A percentile compares a stretch with the other conserved stretches of the same genome.
Conservation (phyloP, 1,140 invertebrate species). For the Meloidogyne exigua region DNA sequence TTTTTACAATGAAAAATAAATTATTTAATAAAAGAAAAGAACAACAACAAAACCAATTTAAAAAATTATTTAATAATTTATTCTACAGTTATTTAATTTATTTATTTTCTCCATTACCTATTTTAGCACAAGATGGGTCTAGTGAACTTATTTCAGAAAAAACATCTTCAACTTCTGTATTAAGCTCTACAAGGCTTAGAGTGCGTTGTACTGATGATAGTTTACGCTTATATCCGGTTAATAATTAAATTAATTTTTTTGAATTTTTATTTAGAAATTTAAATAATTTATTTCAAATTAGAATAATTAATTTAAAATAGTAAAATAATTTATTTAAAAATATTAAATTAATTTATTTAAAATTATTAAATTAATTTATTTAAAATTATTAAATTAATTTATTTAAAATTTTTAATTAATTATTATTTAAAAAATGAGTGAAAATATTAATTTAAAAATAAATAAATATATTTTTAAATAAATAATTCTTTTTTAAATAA, state of each 20-base stretch:
- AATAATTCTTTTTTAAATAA: neutral
- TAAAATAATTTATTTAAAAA: no score
- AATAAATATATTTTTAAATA: no score
- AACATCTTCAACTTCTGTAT: neutral
- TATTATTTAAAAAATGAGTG: no score
- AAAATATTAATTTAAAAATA: no score
- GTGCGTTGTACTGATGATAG: slow-evolving; percentile 47
- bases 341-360: no score
- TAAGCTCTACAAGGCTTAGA: slow-evolving; percentile 24
- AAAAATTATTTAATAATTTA: slow-evolving; percentile 7
- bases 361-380: no score
- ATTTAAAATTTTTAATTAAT: no score
- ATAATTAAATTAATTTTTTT: no score
- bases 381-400: no score
- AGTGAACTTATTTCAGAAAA: slow-evolving; percentile 40
- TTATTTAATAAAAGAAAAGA: neutral
- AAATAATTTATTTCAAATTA: no score
- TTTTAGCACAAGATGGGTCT: slow-evolving; percentile 41
- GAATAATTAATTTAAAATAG: no score
- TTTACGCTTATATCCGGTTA: slow-evolving; percentile 31
- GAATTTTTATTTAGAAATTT: no score
- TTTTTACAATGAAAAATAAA: slow-evolving; percentile 10
- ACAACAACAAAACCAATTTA: neutral
- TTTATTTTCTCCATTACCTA: neutral
- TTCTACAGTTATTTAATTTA: neutral